Percentiles rank a stretch among this genome's conserved stretches.
phyloP scores from a whole-genome alignment of 1,140 invertebrate species.

The Globodera ellingtonae region DNA sequence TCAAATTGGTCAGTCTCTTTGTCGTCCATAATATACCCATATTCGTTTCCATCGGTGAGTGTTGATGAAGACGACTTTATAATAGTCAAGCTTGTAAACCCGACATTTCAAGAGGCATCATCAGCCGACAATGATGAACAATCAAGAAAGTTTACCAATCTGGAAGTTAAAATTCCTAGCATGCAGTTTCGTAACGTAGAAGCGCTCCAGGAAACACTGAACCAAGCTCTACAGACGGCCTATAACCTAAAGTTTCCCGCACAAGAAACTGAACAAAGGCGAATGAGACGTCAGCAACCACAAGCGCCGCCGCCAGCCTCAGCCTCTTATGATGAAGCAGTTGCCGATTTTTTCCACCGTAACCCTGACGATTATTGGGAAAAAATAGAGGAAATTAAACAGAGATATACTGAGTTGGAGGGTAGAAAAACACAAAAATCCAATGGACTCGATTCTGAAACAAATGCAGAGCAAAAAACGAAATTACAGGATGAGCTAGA shows the following conservation, averaged over 20 bases:
- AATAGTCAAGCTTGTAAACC: background rate
- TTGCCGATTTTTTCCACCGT: too few relatives aligned
- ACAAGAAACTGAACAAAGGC: too few relatives aligned
- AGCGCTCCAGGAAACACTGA: background rate
- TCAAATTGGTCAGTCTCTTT: slow-evolving; percentile 24
- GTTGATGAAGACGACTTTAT: background rate
- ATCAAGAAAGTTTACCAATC: background rate
- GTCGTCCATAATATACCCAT: slow-evolving; percentile 24
- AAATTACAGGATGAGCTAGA: too few relatives aligned
- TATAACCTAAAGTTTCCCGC: background rate
- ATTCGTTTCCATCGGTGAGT: background rate
- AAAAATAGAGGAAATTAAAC: too few relatives aligned
- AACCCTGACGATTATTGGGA: too few relatives aligned
- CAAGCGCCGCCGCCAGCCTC: too few relatives aligned
- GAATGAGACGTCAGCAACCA: too few relatives aligned
- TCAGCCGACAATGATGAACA: background rate
- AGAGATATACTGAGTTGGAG: too few relatives aligned
- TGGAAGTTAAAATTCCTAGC: background rate
- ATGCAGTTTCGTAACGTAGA: background rate
- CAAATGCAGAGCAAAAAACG: too few relatives aligned
- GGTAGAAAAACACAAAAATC: too few relatives aligned
- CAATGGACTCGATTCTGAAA: too few relatives aligned
- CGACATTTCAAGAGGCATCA: background rate
- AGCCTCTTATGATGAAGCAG: too few relatives aligned
- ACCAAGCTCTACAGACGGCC: background rate